A percentile compares a stretch with the other conserved stretches of the same genome.
phyloP scores from a whole-genome alignment of 2,888 invertebrate genomes.

The Coelopa pilipes region DNA sequence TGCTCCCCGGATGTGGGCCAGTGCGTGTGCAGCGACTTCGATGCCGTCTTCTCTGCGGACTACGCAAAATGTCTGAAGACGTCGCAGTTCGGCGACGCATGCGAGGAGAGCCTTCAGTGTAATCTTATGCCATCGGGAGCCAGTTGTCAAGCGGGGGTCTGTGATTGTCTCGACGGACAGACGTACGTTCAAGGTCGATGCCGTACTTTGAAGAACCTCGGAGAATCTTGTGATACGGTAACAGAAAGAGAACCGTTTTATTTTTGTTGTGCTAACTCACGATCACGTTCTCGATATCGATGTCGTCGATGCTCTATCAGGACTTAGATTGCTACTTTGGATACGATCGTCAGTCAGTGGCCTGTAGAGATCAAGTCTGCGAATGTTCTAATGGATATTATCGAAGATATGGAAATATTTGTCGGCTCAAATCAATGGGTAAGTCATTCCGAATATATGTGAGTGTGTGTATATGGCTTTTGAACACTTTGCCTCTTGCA shows the following conservation, averaged over 20 bases:
- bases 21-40: constrained; percentile 59
- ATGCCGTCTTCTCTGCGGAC: constrained; percentile 59
- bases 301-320: too few relatives aligned
- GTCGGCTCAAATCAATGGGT: constrained; percentile 67
- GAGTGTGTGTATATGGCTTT: not conserved
- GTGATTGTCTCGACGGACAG: constrained; percentile 65
- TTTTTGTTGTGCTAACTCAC: too few relatives aligned
- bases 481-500: constrained; percentile 29
- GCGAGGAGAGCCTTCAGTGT: constrained; percentile 65
- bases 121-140: constrained; percentile 68
- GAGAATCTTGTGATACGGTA: constrained; percentile 61
- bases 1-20: constrained; percentile 53
- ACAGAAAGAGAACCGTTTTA: not conserved
- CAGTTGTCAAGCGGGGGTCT: constrained; percentile 65
- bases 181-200: constrained; percentile 65
- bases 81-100: constrained; percentile 63
- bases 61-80: constrained; percentile 63
- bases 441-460: not conserved
- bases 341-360: constrained; percentile 65
- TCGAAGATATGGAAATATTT: constrained; percentile 65
- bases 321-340: constrained; percentile 64
- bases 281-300: not conserved
- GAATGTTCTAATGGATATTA: constrained; percentile 66
- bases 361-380: constrained; percentile 62
- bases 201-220: constrained; percentile 60